Evolutionary conservation across 2,797 vertebrate species (phyloP).

Genomic region (Cygnus olor): DNA sequence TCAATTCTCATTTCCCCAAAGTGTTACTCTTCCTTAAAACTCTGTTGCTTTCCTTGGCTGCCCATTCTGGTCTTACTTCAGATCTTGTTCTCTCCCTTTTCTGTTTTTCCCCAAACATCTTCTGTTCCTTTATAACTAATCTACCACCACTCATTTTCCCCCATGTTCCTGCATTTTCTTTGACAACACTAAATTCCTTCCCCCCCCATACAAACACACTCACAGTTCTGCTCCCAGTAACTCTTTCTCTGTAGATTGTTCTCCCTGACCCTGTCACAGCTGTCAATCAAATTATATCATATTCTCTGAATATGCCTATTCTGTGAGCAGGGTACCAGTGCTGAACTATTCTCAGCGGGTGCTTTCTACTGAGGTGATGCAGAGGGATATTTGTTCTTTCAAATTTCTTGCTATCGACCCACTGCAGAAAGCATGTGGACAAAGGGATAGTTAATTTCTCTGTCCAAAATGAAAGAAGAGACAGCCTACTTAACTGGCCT

Average conservation of each 20-base stretch:
- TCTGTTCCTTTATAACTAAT: not conserved
- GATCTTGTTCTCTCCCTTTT: not conserved
- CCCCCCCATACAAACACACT: not conserved
- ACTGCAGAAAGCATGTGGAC: not conserved
- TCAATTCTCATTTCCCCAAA: not conserved
- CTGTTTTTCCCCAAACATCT: not conserved
- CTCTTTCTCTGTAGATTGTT: not conserved
- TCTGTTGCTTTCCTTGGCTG: not conserved
- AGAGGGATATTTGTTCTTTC: not conserved
- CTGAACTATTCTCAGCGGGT: fast-evolving
- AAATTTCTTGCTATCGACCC: not conserved
- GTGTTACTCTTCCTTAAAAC: not conserved
- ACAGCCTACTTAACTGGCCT: not conserved
- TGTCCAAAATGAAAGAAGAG: not conserved
- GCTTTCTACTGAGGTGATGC: not conserved
- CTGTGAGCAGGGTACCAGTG: not conserved
- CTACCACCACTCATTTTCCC: not conserved
- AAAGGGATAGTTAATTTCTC: not conserved
- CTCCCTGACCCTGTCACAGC: not conserved
- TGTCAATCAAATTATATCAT: not conserved
- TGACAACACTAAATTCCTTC: not conserved
- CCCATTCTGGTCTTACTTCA: not conserved
- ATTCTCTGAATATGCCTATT: not conserved
- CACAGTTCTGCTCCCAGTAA: not conserved
- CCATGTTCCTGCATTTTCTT: not conserved